Evolutionary conservation across 2,113 vertebrate species (phyloP).

Genomic region (Eptesicus fuscus): DNA sequence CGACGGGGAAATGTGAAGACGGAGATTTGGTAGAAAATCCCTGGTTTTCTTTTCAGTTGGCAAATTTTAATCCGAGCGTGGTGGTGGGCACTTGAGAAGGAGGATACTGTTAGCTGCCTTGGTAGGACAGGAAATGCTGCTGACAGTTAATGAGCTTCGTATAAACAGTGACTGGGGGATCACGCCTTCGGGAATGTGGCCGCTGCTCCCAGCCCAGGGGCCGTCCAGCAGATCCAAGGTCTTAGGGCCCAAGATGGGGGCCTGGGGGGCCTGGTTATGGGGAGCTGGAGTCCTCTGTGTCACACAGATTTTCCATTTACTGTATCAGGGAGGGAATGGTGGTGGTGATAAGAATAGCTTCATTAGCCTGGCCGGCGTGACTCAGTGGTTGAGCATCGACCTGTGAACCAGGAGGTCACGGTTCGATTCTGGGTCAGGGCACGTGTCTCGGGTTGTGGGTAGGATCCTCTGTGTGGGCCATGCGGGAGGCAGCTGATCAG

Average conservation of each 20-base stretch:
- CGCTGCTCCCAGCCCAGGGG: background rate
- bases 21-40: background rate
- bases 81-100: background rate
- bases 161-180: background rate
- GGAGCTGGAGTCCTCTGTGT: no score
- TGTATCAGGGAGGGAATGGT: background rate
- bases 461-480: no score
- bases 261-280: no score
- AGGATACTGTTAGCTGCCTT: background rate
- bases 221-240: background rate
- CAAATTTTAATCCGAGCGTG: background rate
- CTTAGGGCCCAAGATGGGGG: rapidly evolving
- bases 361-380: no score
- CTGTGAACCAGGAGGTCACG: no score
- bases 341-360: background rate
- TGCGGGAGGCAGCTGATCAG: no score
- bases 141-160: background rate
- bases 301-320: background rate
- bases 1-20: background rate
- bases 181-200: background rate
- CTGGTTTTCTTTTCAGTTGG: background rate
- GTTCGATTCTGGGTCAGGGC: no score
- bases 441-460: no score
- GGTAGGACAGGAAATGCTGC: background rate
- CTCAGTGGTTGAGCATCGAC: no score